Evolutionary conservation across 2,113 vertebrate species (phyloP).

Genomic region (Mola mola): DNA sequence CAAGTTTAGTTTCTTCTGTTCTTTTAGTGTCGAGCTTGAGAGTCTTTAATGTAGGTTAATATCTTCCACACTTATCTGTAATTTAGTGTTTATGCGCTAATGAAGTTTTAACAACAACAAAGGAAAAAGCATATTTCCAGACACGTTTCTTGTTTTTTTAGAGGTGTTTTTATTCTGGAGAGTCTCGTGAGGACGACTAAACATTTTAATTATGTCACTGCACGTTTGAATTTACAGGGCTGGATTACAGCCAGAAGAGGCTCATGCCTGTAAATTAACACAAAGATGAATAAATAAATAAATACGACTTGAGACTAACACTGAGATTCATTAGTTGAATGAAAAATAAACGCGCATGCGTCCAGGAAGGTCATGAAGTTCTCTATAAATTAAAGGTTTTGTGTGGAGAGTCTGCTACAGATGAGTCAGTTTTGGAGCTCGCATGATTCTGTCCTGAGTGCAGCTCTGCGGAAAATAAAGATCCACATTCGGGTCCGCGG

Average conservation of each 20-base stretch:
- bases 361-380: background rate
- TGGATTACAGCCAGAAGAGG: no score
- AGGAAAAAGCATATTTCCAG: no score
- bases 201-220: no score
- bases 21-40: slow-evolving; percentile 7
- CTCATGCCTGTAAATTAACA: background rate
- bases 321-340: slow-evolving; percentile 12
- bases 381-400: background rate
- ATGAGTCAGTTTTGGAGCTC: slow-evolving; percentile 93
- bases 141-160: no score
- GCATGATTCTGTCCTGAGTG: slow-evolving; percentile 91
- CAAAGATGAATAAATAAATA: slow-evolving; percentile 21
- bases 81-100: slow-evolving; percentile 33
- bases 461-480: slow-evolving; percentile 86
- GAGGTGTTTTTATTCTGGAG: no score
- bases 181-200: no score
- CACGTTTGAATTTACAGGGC: no score
- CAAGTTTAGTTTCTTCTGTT: background rate
- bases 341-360: slow-evolving; percentile 18
- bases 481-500: slow-evolving; percentile 78
- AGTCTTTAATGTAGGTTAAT: slow-evolving; percentile 25
- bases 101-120: slow-evolving; percentile 19
- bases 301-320: slow-evolving; percentile 8
- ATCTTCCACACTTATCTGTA: slow-evolving; percentile 30
- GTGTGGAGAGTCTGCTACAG: slow-evolving; percentile 79